Evolutionary conservation across 2,888 invertebrate species (phyloP).

Genomic region (Antheraea yamamai): DNA sequence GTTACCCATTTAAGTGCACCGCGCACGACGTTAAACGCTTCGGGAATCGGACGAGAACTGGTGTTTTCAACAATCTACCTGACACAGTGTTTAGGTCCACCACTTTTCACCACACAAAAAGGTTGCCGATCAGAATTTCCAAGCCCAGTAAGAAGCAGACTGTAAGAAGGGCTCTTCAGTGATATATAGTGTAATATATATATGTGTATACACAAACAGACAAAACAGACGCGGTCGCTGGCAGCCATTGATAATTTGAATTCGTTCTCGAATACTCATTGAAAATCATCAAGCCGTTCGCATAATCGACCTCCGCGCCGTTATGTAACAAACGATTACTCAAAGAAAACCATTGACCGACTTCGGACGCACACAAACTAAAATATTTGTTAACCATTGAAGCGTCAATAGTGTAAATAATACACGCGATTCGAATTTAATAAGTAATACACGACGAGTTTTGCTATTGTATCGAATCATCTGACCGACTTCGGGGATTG

Average conservation of each 20-base stretch:
- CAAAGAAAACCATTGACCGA: conserved; percentile 42
- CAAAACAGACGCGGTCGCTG: too few relatives aligned
- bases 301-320: conserved; percentile 21
- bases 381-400: conserved; percentile 40
- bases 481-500: conserved; percentile 1
- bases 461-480: conserved; percentile 24
- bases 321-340: conserved; percentile 38
- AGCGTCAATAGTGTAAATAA: conserved; percentile 23
- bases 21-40: too few relatives aligned
- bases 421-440: conserved; percentile 20
- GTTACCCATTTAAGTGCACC: too few relatives aligned
- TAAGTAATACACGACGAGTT: conserved; percentile 31
- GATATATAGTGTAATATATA: too few relatives aligned
- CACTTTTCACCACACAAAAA: too few relatives aligned
- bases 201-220: too few relatives aligned
- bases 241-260: not conserved
- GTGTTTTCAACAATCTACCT: too few relatives aligned
- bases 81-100: too few relatives aligned
- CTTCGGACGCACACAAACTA: conserved; percentile 39
- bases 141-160: too few relatives aligned
- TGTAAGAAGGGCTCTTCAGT: too few relatives aligned
- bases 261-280: conserved; percentile 15
- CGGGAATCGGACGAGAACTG: too few relatives aligned
- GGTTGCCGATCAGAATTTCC: too few relatives aligned
- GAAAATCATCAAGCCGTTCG: conserved; percentile 32